Conservation (phyloP, 2,888 invertebrate genomes). For the Drosophila ezoana region DNA sequence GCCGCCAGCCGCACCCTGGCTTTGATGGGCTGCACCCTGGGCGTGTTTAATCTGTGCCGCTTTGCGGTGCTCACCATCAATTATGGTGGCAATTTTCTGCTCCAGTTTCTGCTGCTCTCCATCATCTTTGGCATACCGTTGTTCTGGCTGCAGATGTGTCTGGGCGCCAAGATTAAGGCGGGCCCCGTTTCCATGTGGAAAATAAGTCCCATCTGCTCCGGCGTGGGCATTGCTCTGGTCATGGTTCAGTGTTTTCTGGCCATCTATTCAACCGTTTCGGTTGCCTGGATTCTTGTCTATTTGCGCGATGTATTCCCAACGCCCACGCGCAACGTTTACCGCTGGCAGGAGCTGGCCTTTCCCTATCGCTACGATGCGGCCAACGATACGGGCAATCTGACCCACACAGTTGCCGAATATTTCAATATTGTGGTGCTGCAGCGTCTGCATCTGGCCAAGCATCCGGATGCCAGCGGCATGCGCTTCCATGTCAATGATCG, state of each 20-base stretch:
- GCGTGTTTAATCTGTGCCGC: slow-evolving; percentile 94
- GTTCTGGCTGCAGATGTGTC: slow-evolving; percentile 92
- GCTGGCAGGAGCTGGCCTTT: slow-evolving; percentile 80
- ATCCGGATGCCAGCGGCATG: slow-evolving; percentile 77
- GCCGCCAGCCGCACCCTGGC: slow-evolving; percentile 92
- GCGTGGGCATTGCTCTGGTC: slow-evolving; percentile 93
- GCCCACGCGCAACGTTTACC: slow-evolving; percentile 55
- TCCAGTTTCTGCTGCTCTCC: slow-evolving; percentile 94
- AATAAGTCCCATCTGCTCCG: slow-evolving; percentile 96
- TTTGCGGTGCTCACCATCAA: slow-evolving; percentile 94
- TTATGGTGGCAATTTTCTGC: slow-evolving; percentile 94
- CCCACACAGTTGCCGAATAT: slow-evolving; percentile 93
- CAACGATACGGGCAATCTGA: slow-evolving; percentile 87
- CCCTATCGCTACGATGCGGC: slow-evolving; percentile 87
- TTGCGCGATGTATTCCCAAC: slow-evolving; percentile 93
- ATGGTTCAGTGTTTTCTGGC: slow-evolving; percentile 92
- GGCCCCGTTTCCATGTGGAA: slow-evolving; percentile 97
- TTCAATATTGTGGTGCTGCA: slow-evolving; percentile 92
- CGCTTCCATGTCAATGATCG: slow-evolving; percentile 83
- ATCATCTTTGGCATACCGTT: slow-evolving; percentile 93
- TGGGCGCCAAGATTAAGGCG: slow-evolving; percentile 93
- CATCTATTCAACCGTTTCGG: slow-evolving; percentile 93
- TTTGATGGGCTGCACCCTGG: slow-evolving; percentile 93
- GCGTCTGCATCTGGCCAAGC: slow-evolving; percentile 85
- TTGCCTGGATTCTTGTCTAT: slow-evolving; percentile 96